phyloP scores from a whole-genome alignment of 2,888 invertebrate species.

The Germaria angustata region DNA sequence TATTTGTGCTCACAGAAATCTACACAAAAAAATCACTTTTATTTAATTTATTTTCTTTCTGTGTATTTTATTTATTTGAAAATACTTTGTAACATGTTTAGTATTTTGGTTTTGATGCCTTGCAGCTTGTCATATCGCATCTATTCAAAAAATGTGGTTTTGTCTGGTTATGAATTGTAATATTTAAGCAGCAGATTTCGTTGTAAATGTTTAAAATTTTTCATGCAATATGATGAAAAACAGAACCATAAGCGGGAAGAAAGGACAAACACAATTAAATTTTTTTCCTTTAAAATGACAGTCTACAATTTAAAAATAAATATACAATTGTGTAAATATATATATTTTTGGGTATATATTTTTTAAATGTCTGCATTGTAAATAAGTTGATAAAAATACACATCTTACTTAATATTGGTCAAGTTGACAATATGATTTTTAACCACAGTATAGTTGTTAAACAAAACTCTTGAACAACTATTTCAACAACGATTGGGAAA shows the following conservation, averaged over 20 bases:
- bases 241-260: background rate
- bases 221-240: background rate
- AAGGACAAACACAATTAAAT: background rate
- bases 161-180: slow-evolving; percentile 40
- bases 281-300: background rate
- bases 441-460: slow-evolving; percentile 45
- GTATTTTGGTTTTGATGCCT: background rate
- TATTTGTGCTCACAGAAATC: too few relatives aligned
- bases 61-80: background rate
- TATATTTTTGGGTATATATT: too few relatives aligned
- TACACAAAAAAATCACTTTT: too few relatives aligned
- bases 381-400: slow-evolving; percentile 35
- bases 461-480: background rate
- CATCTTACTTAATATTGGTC: slow-evolving; percentile 48
- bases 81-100: background rate
- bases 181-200: background rate
- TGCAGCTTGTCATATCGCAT: slow-evolving; percentile 12
- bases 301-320: too few relatives aligned
- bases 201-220: background rate
- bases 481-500: background rate
- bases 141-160: slow-evolving; percentile 29
- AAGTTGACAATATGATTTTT: slow-evolving; percentile 54
- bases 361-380: background rate
- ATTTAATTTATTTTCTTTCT: too few relatives aligned
- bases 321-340: too few relatives aligned